Evolutionary conservation across 2,888 invertebrate genomes (phyloP), one percentile per base, ranked within the genome.

Genomic region (Drosophila sordidula): DNA sequence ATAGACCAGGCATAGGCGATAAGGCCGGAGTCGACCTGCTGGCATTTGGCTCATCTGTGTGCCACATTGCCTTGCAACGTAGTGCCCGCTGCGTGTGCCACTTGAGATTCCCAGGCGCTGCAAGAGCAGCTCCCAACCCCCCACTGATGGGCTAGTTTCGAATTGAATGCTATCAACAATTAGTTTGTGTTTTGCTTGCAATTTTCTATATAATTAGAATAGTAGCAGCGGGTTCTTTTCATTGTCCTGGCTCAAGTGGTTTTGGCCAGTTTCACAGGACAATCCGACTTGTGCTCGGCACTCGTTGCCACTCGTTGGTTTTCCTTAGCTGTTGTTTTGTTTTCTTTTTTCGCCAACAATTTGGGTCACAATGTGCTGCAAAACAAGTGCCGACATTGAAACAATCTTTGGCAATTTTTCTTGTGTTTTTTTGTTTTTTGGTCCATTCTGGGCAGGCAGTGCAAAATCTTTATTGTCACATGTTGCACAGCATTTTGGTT

Each of bases 141-240:
- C 50, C 14, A 42, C 58, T 29, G 64, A 1, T 36, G 39, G 38
- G 32, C 26, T 39, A 70, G 26, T 45, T 38, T 44, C 26, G 34
- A 58, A 46, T 77, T 55, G 63, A 66, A 57, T 42, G 76, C 41
- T 45, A 61, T 57, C 56, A 62, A 83, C 83, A 83, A 88, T 84
- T 84, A 80, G 89, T 77, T 80, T 62, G 63, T 84, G 80, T 84
- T 88, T 88, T 86, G 63, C 75, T 75, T 56, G 72, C 84, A 84
- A 83, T 84, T 88, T 84, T 88, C 83, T 70, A 58, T 70, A 54
- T 83, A 80, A 88, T 83, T 83, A 75, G 75, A 83, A 83, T 83
- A 80, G 80, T 82, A 67, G 80, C 86, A 58, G 55, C 65, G 46
- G 52, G 58, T 36, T 49, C 41, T 25, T 32, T 32, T 8, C 70